Percentiles rank a stretch among this genome's conserved stretches.
Conservation (phyloP, 2,797 vertebrate species). For the Onychomys arenicola region DNA sequence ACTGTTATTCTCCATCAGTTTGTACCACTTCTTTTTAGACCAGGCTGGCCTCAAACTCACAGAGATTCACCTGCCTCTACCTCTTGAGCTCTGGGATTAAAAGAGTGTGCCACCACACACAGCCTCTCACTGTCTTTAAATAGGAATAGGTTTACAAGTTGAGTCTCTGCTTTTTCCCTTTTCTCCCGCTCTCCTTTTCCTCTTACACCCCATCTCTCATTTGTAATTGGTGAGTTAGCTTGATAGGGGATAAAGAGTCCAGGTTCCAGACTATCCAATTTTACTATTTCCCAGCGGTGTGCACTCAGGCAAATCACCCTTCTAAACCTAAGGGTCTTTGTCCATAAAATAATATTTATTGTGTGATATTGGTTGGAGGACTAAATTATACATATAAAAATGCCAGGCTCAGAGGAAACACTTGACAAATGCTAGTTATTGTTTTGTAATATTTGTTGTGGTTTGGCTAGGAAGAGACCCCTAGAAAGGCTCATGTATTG, state of each 20-base stretch:
- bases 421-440: slow-evolving; percentile 50
- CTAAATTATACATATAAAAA: slow-evolving; percentile 32
- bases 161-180: neutral
- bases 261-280: neutral
- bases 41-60: neutral
- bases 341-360: slow-evolving; percentile 23
- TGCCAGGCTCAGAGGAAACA: neutral
- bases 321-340: neutral
- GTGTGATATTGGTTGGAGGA: neutral
- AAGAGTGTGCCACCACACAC: neutral
- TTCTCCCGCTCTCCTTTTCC: neutral
- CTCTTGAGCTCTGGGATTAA: neutral
- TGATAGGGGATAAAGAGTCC: neutral
- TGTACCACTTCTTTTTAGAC: neutral
- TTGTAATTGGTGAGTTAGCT: slow-evolving; percentile 27
- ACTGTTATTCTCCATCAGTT: neutral
- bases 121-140: neutral
- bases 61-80: neutral
- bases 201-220: neutral
- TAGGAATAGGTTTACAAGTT: neutral
- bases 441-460: slow-evolving; percentile 20
- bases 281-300: slow-evolving; percentile 27
- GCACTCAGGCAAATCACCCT: neutral
- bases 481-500: neutral
- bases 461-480: neutral